Evolutionary conservation across 2,888 invertebrate species (phyloP).

Genomic region (Tipula confusa): DNA sequence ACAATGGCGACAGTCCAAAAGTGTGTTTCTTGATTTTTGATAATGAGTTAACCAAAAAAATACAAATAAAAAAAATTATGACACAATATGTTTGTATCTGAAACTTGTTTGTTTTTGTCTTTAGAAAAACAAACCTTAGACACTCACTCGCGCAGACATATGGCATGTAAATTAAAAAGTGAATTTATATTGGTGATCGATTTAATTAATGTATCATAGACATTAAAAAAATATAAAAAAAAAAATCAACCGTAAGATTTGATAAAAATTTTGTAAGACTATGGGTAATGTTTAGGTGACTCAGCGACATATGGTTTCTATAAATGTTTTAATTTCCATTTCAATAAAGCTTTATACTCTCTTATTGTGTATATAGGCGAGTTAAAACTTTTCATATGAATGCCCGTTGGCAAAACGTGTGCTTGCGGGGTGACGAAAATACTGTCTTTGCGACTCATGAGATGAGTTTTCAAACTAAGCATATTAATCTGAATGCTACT

Average conservation of each 20-base stretch:
- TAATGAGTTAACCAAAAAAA: neutral
- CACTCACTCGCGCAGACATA: neutral
- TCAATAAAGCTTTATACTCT: too few relatives aligned
- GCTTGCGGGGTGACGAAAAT: too few relatives aligned
- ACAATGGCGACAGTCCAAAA: conserved; percentile 14
- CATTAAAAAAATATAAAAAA: neutral
- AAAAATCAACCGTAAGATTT: neutral
- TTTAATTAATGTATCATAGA: conserved; percentile 25
- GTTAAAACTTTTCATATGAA: too few relatives aligned
- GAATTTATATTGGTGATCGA: neutral
- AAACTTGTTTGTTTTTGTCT: neutral
- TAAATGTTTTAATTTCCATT: neutral
- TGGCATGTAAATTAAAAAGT: conserved; percentile 20
- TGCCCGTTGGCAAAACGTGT: too few relatives aligned
- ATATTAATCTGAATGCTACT: too few relatives aligned
- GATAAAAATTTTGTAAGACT: neutral
- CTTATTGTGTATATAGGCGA: too few relatives aligned
- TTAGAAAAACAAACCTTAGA: neutral
- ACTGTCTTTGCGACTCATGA: too few relatives aligned
- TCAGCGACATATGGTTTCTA: conserved; percentile 4
- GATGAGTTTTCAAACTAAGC: too few relatives aligned
- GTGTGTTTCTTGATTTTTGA: conserved; percentile 9
- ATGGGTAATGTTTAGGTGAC: neutral
- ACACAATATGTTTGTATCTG: neutral
- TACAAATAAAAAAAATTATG: neutral